Evolutionary conservation across 2,888 invertebrate species (phyloP).

Genomic region (Eudasyphora cyanicolor): DNA sequence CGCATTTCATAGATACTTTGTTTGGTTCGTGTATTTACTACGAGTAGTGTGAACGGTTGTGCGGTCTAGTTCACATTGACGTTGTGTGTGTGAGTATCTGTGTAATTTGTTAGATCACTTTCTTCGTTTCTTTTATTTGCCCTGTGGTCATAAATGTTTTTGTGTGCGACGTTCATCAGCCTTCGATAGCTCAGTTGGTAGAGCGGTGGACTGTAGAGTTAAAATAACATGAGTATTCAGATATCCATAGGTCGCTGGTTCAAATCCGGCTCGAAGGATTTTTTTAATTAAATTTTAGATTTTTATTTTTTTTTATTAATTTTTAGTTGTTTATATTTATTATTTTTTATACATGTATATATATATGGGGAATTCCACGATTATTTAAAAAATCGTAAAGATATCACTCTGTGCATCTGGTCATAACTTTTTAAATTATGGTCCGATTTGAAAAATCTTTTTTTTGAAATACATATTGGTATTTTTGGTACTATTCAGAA

Average conservation of each 20-base stretch:
- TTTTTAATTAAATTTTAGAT: slow-evolving; percentile 1
- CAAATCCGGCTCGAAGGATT: slow-evolving; percentile 85
- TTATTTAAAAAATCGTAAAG: no score
- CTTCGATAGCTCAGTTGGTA: slow-evolving; percentile 79
- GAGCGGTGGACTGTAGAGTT: slow-evolving; percentile 78
- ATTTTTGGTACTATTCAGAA: no score
- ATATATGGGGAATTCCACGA: no score
- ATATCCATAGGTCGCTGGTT: slow-evolving; percentile 85
- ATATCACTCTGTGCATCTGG: no score
- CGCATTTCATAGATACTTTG: slow-evolving; percentile 30
- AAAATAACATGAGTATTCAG: slow-evolving; percentile 58
- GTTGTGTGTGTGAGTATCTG: not conserved
- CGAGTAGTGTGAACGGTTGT: not conserved
- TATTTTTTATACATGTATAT: not conserved
- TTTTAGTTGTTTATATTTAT: not conserved
- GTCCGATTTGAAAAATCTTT: no score
- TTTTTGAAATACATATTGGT: no score
- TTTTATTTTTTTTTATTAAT: not conserved
- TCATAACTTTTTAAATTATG: no score
- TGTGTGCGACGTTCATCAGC: slow-evolving; percentile 2
- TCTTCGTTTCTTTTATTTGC: not conserved
- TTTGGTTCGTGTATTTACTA: not conserved
- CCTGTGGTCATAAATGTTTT: no score
- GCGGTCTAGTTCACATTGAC: no score
- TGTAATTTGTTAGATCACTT: slow-evolving; percentile 45